Percentiles rank a stretch among this genome's conserved stretches.
phyloP scores from a whole-genome alignment of 2,113 vertebrate genomes.

The Eptesicus fuscus region DNA sequence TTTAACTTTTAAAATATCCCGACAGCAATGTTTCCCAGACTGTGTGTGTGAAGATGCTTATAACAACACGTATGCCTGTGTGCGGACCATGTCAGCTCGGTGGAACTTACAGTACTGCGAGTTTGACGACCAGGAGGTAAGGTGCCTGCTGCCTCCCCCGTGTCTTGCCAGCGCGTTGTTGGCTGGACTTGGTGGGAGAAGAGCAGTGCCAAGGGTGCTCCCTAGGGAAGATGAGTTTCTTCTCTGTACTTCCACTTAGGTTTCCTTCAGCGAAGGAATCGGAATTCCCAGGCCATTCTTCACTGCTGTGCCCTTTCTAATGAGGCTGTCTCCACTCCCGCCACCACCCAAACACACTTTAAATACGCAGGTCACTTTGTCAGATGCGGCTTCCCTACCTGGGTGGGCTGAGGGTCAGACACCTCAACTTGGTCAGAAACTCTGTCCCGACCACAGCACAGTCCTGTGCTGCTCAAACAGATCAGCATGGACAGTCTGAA shows the following conservation, averaged over 20 bases:
- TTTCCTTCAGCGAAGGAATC: neutral
- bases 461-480: neutral
- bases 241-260: neutral
- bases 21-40: conserved; percentile 96
- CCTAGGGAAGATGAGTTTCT: neutral
- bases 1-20: conserved; percentile 34
- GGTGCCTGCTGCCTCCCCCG: neutral
- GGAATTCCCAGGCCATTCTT: neutral
- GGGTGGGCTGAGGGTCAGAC: neutral
- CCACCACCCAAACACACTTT: neutral
- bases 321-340: neutral
- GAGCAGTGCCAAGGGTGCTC: neutral
- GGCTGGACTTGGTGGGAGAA: neutral
- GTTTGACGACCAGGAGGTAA: conserved; percentile 96
- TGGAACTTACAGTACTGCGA: conserved; percentile 96
- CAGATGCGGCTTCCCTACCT: neutral
- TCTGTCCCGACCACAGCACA: neutral
- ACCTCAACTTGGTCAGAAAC: neutral
- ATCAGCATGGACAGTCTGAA: neutral
- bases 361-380: neutral
- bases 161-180: neutral
- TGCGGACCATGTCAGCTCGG: conserved; percentile 87
- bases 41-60: conserved; percentile 98
- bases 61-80: conserved; percentile 97
- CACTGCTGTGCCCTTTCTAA: neutral